Base-by-base conservation (phyloP, 2,113 vertebrate genomes). In the Theristicus caerulescens region DNA sequence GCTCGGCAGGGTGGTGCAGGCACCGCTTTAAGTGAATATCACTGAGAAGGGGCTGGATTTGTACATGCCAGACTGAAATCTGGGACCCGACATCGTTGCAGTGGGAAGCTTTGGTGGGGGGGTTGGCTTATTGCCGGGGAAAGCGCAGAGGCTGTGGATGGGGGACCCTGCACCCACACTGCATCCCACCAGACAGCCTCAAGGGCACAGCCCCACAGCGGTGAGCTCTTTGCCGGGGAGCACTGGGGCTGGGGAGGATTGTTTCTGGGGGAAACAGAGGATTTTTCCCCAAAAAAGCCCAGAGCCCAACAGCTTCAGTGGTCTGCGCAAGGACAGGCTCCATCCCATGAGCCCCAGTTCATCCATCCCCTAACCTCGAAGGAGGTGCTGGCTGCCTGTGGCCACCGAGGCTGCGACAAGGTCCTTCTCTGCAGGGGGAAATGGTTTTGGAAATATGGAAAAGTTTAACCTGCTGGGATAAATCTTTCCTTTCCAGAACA, bases 81-180 rank as follows among this genome's bases (percentile, higher is more conserved):
- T 20, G 86, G 64, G 82, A 54, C 11, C 2, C 11, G 16, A 20
- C 29, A 15, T 4, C 1, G 1, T 2, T 1, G 2, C 7, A 5
- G 3, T 21, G 77, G 47, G 49, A 32, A 29, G 26, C 13, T 64
- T 25, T 10, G 16, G 16, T 2, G 16, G 26, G 22, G 24, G 58
- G 6, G 6, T 22, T 57, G 65, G 59, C 42, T 90, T 7, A 4
- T 5, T 31, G 51, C 8, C 42, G 44, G 13, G 25, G n/a, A 46
- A 82, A 58, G 21, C 6, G 1, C 13, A 57, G 67, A 67, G 47
- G 25, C 17, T 38, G 42, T 17, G 42, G 17, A 8, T 2, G 10
- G 6, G 3, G 36, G 4, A 16, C 8, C 58, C 27, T 2, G 6
- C 19, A 20, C 20, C 11, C 5, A 2, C 36, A 13, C 2, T 6